Conservation (phyloP, 2,113 vertebrate genomes). For the Aldabrachelys gigantea region DNA sequence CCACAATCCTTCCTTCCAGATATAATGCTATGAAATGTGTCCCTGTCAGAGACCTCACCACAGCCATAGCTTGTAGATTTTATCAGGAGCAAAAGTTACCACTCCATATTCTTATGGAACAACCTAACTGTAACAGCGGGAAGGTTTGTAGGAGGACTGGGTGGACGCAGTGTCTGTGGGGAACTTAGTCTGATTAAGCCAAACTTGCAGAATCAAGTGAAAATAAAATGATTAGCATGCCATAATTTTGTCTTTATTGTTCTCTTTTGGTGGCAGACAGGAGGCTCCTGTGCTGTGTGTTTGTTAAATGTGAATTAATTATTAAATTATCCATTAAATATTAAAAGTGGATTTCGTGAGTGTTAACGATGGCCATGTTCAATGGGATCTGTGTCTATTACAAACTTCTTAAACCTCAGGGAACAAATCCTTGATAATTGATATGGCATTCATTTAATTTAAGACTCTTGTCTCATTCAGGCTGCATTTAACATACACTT, state of each 20-base stretch:
- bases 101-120: background rate
- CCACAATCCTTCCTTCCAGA: background rate
- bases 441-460: slow-evolving; percentile 40
- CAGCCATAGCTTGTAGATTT: background rate
- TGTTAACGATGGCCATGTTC: slow-evolving; percentile 56
- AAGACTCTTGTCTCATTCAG: slow-evolving; percentile 30
- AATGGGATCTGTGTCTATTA: slow-evolving; percentile 52
- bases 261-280: slow-evolving; percentile 51
- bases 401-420: slow-evolving; percentile 52
- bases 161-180: background rate
- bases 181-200: background rate
- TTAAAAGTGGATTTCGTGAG: slow-evolving; percentile 64
- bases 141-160: rapidly evolving
- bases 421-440: slow-evolving; percentile 67
- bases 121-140: background rate
- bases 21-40: background rate
- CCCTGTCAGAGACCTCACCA: background rate
- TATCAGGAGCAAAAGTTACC: background rate
- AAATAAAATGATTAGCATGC: background rate
- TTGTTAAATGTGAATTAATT: slow-evolving; percentile 75
- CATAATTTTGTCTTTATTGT: slow-evolving; percentile 14
- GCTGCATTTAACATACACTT: slow-evolving; percentile 46
- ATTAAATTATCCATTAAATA: slow-evolving; percentile 72
- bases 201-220: background rate
- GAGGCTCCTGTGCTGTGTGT: slow-evolving; percentile 27